A percentile compares a stretch with the other conserved stretches of the same genome.
These are phyloP conservation scores for Euplagia quadripunctaria DNA, from an alignment of 2,888 invertebrate genomes.

Conservation along the genomic window DNA sequence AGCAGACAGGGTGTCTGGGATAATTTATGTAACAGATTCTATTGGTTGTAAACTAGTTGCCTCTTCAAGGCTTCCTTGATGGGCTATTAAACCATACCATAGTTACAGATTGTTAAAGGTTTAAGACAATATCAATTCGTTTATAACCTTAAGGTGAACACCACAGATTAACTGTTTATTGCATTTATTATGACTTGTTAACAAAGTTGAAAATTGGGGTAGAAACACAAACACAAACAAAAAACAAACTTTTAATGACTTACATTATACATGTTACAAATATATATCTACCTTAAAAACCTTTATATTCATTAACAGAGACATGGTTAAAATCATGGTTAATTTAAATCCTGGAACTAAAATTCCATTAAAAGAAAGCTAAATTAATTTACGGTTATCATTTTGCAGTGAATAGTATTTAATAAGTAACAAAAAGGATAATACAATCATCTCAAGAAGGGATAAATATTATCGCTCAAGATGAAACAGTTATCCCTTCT, in stretches of 20 bases:
- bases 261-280: too few species aligned
- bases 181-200: not conserved
- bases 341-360: too few species aligned
- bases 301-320: too few species aligned
- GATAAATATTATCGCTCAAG: not conserved
- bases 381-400: too few species aligned
- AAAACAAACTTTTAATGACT: too few species aligned
- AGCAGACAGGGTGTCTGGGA: slow-evolving; percentile 23
- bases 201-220: not conserved
- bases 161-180: not conserved
- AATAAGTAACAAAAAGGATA: not conserved
- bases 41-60: slow-evolving; percentile 19
- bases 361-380: too few species aligned
- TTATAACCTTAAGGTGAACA: not conserved
- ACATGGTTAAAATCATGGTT: too few species aligned
- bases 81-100: not conserved
- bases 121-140: not conserved
- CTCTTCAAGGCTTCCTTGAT: slow-evolving; percentile 25
- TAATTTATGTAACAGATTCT: slow-evolving; percentile 27
- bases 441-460: not conserved
- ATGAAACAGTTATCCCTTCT: not conserved
- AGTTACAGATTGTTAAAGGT: not conserved
- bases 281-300: too few species aligned
- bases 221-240: not conserved
- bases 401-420: not conserved